phyloP scores from a whole-genome alignment of 2,888 invertebrate genomes.

The Didymodactylos carnosus region DNA sequence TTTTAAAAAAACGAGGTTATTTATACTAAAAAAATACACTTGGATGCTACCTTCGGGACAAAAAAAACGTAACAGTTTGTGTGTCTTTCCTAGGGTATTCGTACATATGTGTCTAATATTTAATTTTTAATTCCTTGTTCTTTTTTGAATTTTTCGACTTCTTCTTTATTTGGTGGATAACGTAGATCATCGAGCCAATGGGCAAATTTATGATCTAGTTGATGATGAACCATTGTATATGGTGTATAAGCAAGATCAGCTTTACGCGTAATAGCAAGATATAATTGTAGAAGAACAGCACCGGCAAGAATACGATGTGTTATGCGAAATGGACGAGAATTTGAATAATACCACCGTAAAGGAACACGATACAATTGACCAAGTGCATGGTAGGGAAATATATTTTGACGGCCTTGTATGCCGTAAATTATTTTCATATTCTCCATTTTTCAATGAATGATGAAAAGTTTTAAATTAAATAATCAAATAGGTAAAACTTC shows the following conservation, averaged over 20 bases:
- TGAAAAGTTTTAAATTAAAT: no score
- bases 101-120: no score
- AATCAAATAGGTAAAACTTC: no score
- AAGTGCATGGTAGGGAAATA: neutral
- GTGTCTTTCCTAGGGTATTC: no score
- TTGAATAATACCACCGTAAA: neutral
- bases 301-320: neutral
- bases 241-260: slow-evolving; percentile 8
- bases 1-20: no score
- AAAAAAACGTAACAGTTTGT: no score
- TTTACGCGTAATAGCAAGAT: neutral
- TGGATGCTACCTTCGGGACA: no score
- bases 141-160: neutral
- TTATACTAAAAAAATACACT: no score
- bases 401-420: neutral
- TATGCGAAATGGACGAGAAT: neutral
- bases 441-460: neutral
- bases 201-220: slow-evolving; percentile 12
- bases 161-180: slow-evolving; percentile 7
- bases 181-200: slow-evolving; percentile 7
- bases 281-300: neutral
- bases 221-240: slow-evolving; percentile 11
- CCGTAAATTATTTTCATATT: neutral
- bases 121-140: neutral
- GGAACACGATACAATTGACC: neutral